Percentiles rank a stretch among this genome's conserved stretches.
Evolutionary conservation across 1,140 invertebrate species (phyloP).

Genomic region (Calephelis virginiensis): DNA sequence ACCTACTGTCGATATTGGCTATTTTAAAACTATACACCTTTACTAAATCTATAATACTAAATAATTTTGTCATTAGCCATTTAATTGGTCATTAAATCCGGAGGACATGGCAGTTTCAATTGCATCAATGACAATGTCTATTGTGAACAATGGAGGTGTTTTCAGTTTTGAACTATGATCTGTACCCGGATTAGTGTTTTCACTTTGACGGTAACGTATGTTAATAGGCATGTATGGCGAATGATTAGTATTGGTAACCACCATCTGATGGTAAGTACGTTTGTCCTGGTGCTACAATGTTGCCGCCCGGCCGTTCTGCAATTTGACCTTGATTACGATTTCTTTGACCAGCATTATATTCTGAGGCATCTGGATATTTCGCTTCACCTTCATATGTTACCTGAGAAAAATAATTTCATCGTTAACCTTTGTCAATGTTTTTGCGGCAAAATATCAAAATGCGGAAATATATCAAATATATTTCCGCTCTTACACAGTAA

Average conservation of each 20-base stretch:
- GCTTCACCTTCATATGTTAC: constrained; percentile 82
- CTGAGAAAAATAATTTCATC: constrained; percentile 49
- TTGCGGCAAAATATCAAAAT: too few species aligned
- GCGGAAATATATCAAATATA: too few species aligned
- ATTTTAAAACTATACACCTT: neutral
- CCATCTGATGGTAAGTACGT: constrained; percentile 66
- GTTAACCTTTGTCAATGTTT: too few species aligned
- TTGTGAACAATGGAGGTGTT: neutral
- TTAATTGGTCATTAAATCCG: too few species aligned
- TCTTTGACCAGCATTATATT: constrained; percentile 22
- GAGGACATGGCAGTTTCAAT: too few species aligned
- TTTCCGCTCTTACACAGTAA: too few species aligned
- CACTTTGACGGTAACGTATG: neutral
- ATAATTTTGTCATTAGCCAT: too few species aligned
- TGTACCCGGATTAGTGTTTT: neutral
- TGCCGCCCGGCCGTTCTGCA: constrained; percentile 21
- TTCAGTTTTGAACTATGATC: neutral
- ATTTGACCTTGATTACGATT: constrained; percentile 20
- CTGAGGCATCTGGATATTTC: constrained; percentile 72
- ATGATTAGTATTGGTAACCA: constrained; percentile 78
- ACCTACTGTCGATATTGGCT: neutral
- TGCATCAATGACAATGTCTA: too few species aligned
- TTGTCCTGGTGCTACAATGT: constrained; percentile 38
- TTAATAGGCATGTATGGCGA: constrained; percentile 16
- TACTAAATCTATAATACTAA: neutral